Base-by-base conservation (phyloP, 2,888 invertebrate genomes). In the Iphiclides podalirius region DNA sequence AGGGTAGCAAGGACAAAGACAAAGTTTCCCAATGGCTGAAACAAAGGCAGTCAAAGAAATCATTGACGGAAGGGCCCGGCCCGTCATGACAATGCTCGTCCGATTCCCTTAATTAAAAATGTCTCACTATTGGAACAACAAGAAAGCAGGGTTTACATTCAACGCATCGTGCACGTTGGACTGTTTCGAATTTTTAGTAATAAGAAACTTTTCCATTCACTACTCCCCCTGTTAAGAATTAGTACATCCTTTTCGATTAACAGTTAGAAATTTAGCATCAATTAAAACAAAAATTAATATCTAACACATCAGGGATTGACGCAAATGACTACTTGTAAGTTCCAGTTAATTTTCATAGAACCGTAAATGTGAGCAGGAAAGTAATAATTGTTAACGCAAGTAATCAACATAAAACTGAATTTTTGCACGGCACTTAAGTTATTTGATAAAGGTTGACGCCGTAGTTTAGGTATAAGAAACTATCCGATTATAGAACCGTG, bases 41-140 rank as follows among this genome's bases (percentile, higher is more conserved):
- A 81, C 80, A 79, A 81, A 70, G 71, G 56, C 60, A 65, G 57
- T 66, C 70, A 72, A 73, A 74, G 71, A 73, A 76, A 74, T 77
- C 75, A 76, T 70, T 71, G 79, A 71, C 68, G 68, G 67, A 50
- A 50, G 50, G 45, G 45, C 40, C 35, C 44, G 62, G 64, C 52
- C 35, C 39, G 61, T 63, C 53, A 57, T 54, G 58, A 76, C 77
- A 75, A 76, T 70, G 69, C 66, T 53, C 62, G 64, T 64, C 69
- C 81, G 81, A 83, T 83, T 80, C 81, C 77, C 82, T 80, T 85
- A 84, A 85, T 86, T 85, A 84, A 85, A 86, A 81, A 79, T 77
- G 71, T 80, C 77, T 72, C 75, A 83, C 82, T 81, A 83, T 74
- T 71, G 63, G 59, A 59, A 79, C 73, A 74, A 74, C 72, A 62